Evolutionary conservation across 1,140 invertebrate genomes (phyloP), one percentile per base, ranked within the genome.

Genomic region (Achroia grisella): DNA sequence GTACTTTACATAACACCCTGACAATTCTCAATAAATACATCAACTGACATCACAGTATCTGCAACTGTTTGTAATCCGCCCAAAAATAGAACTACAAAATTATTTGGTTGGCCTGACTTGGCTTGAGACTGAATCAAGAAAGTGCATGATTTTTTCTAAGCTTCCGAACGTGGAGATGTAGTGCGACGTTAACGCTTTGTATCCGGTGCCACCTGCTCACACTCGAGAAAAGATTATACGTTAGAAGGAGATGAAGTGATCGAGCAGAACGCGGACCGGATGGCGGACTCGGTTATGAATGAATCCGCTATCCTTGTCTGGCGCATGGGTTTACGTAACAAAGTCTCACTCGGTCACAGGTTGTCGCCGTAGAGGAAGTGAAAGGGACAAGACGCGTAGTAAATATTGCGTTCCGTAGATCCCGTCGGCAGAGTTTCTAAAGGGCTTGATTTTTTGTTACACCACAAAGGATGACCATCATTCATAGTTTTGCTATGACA

Each of bases 211-310:
- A 85, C 77, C 77, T 82, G 81, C 77, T 82, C 75, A 66, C 76
- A 77, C 78, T 73, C 67, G 61, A 72, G 44, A 56, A 52, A 60
- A 73, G 61, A 68, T 61, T 62, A 63, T 56, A 73, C 52, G 78
- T 68, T 80, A 79, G 78, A 85, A 82, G 64, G 81, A 85, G 81
- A 85, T 80, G 64, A 75, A 81, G 63, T 71, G 73, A 73, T 71
- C 68, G 67, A 68, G 67, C 67, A 68, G 63, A 70, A 63, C 71
- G 56, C 55, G 72, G 74, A 81, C 78, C 78, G 78, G 78, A 82
- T 82, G 81, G 78, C 71, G 69, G 72, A 75, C 75, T 76, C 74
- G 72, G 76, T 85, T 81, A 85, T 85, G 81, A 85, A 85, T 85
- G 81, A 81, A 82, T 82, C 61, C 56, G 54, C 65, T 41, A 58